Evolutionary conservation across 1,140 invertebrate genomes (phyloP).

Genomic region (Drosophila sp.): DNA sequence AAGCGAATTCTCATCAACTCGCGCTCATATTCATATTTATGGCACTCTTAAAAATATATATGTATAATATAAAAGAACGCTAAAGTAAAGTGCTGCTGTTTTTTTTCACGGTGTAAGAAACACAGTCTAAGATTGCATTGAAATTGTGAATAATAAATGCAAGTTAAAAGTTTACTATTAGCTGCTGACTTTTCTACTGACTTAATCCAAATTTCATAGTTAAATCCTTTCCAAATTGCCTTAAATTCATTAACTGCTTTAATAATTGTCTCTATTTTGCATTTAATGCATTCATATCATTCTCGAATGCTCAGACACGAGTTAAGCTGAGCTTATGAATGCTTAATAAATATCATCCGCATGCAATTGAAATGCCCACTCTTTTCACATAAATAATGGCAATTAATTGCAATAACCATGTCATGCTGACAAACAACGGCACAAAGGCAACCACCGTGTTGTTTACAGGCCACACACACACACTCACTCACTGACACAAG

Average conservation of each 20-base stretch:
- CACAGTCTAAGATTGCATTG: background rate
- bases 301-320: background rate
- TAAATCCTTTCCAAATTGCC: too few relatives aligned
- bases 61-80: too few relatives aligned
- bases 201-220: too few relatives aligned
- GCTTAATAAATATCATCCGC: background rate
- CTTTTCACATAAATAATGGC: slow-evolving; percentile 17
- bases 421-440: slow-evolving; percentile 32
- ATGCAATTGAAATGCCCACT: slow-evolving; percentile 14
- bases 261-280: background rate
- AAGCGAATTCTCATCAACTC: slow-evolving; percentile 8
- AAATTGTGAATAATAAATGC: background rate
- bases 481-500: too few relatives aligned
- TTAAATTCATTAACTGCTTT: too few relatives aligned
- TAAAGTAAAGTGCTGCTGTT: background rate
- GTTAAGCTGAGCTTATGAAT: slow-evolving; percentile 1
- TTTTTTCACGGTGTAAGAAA: background rate
- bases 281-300: slow-evolving; percentile 7
- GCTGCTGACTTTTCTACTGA: too few relatives aligned
- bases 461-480: slow-evolving; percentile 28
- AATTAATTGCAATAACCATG: slow-evolving; percentile 39
- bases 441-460: slow-evolving; percentile 13
- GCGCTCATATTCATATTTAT: background rate
- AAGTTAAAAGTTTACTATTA: background rate
- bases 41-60: background rate